Conservation (phyloP, 2,888 invertebrate species). For the Liopterus haemorrhoidalis region DNA sequence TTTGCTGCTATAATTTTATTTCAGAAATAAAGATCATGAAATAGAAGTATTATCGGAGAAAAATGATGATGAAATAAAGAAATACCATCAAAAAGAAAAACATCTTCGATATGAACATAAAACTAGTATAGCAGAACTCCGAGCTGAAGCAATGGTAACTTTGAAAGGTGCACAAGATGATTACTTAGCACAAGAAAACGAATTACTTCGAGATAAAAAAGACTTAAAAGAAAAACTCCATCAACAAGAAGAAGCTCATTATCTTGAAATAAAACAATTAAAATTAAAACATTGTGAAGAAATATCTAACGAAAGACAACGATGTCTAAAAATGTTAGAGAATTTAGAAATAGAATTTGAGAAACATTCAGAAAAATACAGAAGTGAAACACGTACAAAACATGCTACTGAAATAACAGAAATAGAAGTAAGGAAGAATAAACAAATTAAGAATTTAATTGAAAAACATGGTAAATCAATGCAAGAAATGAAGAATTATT, state of each 20-base stretch:
- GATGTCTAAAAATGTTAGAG: slow-evolving; percentile 61
- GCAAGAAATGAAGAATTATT: slow-evolving; percentile 87
- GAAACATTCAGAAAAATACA: slow-evolving; percentile 65
- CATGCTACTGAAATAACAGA: slow-evolving; percentile 80
- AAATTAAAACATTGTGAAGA: slow-evolving; percentile 53
- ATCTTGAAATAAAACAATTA: slow-evolving; percentile 65
- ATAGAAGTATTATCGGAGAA: slow-evolving; percentile 82
- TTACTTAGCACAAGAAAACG: slow-evolving; percentile 68
- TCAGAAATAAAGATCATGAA: slow-evolving; percentile 72
- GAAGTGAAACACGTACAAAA: slow-evolving; percentile 64
- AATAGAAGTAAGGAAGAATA: slow-evolving; percentile 86
- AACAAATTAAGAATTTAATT: slow-evolving; percentile 74
- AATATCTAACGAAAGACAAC: slow-evolving; percentile 53
- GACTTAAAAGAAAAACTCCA: slow-evolving; percentile 59
- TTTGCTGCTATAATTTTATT: slow-evolving; percentile 8
- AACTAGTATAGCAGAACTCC: slow-evolving; percentile 73
- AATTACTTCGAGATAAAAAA: slow-evolving; percentile 69
- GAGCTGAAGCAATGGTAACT: slow-evolving; percentile 77
- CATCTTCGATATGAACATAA: slow-evolving; percentile 89
- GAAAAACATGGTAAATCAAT: slow-evolving; percentile 79
- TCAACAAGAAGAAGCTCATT: slow-evolving; percentile 63
- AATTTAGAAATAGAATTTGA: slow-evolving; percentile 68
- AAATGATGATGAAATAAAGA: slow-evolving; percentile 80
- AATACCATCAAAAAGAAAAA: slow-evolving; percentile 88
- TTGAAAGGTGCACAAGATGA: slow-evolving; percentile 80